Evolutionary conservation across 1,140 invertebrate species (phyloP).

Genomic region (Drosophila varians): DNA sequence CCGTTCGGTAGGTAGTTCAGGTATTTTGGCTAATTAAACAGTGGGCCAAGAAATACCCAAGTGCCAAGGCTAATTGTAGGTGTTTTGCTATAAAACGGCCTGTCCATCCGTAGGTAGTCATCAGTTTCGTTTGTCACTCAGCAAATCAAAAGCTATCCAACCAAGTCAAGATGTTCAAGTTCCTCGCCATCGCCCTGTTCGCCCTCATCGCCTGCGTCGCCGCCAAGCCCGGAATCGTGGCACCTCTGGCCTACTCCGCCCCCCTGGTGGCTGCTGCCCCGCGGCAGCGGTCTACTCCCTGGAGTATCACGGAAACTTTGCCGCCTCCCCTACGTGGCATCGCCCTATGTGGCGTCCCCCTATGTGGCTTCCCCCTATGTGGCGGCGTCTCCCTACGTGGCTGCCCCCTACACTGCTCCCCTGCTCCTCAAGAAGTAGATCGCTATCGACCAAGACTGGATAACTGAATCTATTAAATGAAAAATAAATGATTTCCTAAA

Average conservation of each 20-base stretch:
- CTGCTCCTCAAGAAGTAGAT: slow-evolving; percentile 67
- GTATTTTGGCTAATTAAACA: slow-evolving; percentile 30
- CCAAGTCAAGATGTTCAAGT: slow-evolving; percentile 72
- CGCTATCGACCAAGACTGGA: not conserved
- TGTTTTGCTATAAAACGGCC: slow-evolving; percentile 49
- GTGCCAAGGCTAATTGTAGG: slow-evolving; percentile 36
- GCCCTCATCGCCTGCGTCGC: slow-evolving; percentile 63
- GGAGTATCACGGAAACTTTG: slow-evolving; percentile 66
- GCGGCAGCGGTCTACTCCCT: slow-evolving; percentile 51
- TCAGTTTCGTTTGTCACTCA: slow-evolving; percentile 57
- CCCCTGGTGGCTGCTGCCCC: slow-evolving; percentile 41
- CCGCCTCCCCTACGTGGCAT: slow-evolving; percentile 68
- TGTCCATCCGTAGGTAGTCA: slow-evolving; percentile 23
- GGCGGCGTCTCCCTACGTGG: slow-evolving; percentile 61
- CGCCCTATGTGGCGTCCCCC: slow-evolving; percentile 59
- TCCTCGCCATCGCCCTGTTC: slow-evolving; percentile 57
- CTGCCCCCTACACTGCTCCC: slow-evolving; percentile 61
- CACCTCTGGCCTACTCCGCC: slow-evolving; percentile 65
- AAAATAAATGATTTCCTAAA: slow-evolving; percentile 22
- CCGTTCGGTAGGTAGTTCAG: not conserved
- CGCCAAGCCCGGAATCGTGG: slow-evolving; percentile 67
- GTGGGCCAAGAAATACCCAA: slow-evolving; percentile 18
- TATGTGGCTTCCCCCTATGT: slow-evolving; percentile 60
- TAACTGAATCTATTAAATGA: slow-evolving; percentile 1
- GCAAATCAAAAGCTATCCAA: slow-evolving; percentile 31